phyloP scores from a whole-genome alignment of 2,888 invertebrate genomes.

The Sinhomidia bicolor region DNA sequence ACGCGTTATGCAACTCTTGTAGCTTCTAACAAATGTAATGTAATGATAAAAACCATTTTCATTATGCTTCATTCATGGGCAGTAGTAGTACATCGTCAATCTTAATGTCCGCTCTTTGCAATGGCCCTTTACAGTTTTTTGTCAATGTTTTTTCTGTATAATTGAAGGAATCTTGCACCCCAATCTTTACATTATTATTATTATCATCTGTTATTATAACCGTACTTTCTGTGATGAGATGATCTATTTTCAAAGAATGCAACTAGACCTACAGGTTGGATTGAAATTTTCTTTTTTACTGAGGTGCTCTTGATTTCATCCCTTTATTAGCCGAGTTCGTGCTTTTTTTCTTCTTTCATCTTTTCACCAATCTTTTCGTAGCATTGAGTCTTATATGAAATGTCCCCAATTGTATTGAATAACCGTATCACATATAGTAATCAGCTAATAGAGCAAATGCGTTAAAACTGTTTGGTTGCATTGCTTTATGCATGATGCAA shows the following conservation, averaged over 20 bases:
- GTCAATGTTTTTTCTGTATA: not conserved
- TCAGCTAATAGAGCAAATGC: not conserved
- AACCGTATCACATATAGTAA: not conserved
- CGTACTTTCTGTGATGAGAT: conserved; percentile 2
- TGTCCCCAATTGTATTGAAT: not conserved
- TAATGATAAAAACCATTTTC: conserved; percentile 24
- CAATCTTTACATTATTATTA: conserved; percentile 37
- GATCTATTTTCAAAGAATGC: conserved; percentile 40
- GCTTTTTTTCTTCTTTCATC: conserved; percentile 17
- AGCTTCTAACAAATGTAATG: conserved; percentile 11
- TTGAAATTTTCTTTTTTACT: conserved; percentile 30
- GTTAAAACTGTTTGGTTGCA: not conserved
- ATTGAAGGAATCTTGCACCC: conserved; percentile 55
- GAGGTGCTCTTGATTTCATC: conserved; percentile 56
- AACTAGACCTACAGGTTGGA: not conserved
- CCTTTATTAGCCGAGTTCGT: conserved; percentile 21
- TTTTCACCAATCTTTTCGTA: conserved; percentile 4
- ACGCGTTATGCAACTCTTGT: not conserved
- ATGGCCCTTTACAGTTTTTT: not conserved
- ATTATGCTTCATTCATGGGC: conserved; percentile 29
- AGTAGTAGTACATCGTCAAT: not conserved
- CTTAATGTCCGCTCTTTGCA: not conserved
- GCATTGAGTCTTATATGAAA: not conserved
- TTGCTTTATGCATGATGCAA: not conserved
- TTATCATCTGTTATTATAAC: no score